phyloP scores from a whole-genome alignment of 1,140 invertebrate genomes.

The Dinothrombium tinctorium region DNA sequence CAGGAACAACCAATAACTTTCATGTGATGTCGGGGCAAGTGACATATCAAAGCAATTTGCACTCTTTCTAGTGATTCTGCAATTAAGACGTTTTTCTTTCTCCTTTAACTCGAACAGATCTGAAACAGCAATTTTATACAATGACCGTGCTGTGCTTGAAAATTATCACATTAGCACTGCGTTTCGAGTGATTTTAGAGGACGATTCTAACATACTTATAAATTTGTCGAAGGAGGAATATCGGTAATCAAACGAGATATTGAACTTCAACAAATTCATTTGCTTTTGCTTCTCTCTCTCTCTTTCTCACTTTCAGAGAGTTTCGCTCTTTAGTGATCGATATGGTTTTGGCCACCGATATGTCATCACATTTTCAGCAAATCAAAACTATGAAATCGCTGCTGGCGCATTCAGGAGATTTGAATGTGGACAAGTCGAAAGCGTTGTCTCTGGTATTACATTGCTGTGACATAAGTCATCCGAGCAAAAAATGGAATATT shows the following conservation, averaged over 20 bases:
- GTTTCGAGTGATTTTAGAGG: slow-evolving; percentile 59
- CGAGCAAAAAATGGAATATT: slow-evolving; percentile 74
- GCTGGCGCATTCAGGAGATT: slow-evolving; percentile 46
- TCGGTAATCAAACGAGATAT: slow-evolving; percentile 22
- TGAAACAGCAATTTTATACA: slow-evolving; percentile 75
- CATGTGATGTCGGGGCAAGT: slow-evolving; percentile 71
- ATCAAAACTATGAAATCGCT: slow-evolving; percentile 83
- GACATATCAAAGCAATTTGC: neutral
- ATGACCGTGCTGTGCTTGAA: slow-evolving; percentile 76
- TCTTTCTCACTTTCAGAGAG: slow-evolving; percentile 31
- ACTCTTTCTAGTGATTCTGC: neutral
- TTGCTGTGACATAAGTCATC: slow-evolving; percentile 93
- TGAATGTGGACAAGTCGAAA: slow-evolving; percentile 73
- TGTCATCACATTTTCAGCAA: slow-evolving; percentile 94
- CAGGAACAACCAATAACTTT: slow-evolving; percentile 97
- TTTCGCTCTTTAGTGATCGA: slow-evolving; percentile 80
- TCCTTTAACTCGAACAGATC: slow-evolving; percentile 27
- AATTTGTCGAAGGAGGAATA: slow-evolving; percentile 78
- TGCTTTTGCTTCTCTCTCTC: slow-evolving; percentile 1
- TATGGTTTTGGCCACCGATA: slow-evolving; percentile 82
- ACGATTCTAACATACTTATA: slow-evolving; percentile 68
- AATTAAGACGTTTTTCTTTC: slow-evolving; percentile 1
- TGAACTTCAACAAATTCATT: slow-evolving; percentile 1
- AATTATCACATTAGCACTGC: slow-evolving; percentile 83
- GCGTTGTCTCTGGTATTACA: slow-evolving; percentile 74